phyloP scores from a whole-genome alignment of 2,113 vertebrate species.

The Periophthalmus modestus region DNA sequence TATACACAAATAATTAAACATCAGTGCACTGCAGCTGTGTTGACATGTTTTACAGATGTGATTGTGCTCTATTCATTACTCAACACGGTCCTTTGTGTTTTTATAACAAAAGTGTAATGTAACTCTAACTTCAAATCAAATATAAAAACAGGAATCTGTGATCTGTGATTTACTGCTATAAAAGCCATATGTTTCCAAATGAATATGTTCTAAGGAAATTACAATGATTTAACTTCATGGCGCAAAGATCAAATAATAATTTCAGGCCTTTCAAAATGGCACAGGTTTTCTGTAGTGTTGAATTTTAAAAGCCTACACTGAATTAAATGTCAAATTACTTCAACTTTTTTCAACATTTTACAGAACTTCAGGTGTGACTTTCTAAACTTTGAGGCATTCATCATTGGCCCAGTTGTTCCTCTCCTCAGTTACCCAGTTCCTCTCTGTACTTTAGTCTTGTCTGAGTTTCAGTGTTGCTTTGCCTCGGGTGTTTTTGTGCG shows the following conservation, averaged over 20 bases:
- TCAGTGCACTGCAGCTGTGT: neutral
- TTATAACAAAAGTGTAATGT: neutral
- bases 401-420: neutral
- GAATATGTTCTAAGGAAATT: no score
- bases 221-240: no score
- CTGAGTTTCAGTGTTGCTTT: neutral
- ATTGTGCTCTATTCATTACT: neutral
- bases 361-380: neutral
- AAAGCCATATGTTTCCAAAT: no score
- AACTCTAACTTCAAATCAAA: neutral
- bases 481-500: neutral
- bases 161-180: neutral
- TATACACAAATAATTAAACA: slow-evolving; percentile 32
- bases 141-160: neutral
- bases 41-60: slow-evolving; percentile 17
- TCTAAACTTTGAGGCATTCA: neutral
- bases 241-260: no score
- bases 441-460: neutral
- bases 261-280: no score
- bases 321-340: no score
- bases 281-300: no score
- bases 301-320: no score
- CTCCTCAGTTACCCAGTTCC: neutral
- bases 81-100: neutral
- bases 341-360: neutral